Percentiles rank a stretch among this genome's conserved stretches.
phyloP scores from a whole-genome alignment of 2,797 vertebrate species.

The Limnodromus scolopaceus region DNA sequence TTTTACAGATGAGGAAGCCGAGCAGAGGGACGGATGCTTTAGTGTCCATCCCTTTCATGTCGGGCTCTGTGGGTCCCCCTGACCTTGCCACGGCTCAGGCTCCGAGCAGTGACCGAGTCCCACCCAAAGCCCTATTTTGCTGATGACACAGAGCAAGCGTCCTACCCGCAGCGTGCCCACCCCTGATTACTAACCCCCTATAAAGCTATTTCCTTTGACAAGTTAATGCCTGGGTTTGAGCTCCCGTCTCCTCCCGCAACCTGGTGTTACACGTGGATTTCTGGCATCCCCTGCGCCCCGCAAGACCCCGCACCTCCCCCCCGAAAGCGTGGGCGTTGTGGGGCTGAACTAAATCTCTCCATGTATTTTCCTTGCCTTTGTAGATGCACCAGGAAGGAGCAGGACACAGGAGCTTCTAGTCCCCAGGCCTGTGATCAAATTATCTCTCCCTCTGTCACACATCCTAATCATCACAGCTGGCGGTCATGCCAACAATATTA shows the following conservation, averaged over 20 bases:
- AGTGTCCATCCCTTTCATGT: constrained; percentile 8
- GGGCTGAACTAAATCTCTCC: background rate
- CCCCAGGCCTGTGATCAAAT: constrained; percentile 62
- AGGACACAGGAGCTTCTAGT: constrained; percentile 28
- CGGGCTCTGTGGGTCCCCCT: rapidly evolving
- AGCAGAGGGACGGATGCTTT: background rate
- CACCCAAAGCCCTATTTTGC: background rate
- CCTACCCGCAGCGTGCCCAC: background rate
- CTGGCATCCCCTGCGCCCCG: background rate
- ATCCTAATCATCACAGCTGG: constrained; percentile 68
- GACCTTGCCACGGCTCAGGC: background rate
- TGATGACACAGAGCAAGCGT: background rate
- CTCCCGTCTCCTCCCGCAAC: background rate
- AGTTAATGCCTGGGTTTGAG: background rate
- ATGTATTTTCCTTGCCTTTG: background rate
- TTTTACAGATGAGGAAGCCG: constrained; percentile 34
- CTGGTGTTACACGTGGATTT: background rate
- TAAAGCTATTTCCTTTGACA: background rate
- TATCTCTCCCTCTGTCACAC: constrained; percentile 67
- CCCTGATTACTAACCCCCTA: background rate
- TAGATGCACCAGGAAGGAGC: background rate
- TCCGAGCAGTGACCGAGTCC: background rate
- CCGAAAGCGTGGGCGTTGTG: rapidly evolving
- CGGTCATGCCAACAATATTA: constrained; percentile 67
- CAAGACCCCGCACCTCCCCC: background rate